Conservation (phyloP, 2,888 invertebrate genomes). For the Stenotaenia linearis region DNA sequence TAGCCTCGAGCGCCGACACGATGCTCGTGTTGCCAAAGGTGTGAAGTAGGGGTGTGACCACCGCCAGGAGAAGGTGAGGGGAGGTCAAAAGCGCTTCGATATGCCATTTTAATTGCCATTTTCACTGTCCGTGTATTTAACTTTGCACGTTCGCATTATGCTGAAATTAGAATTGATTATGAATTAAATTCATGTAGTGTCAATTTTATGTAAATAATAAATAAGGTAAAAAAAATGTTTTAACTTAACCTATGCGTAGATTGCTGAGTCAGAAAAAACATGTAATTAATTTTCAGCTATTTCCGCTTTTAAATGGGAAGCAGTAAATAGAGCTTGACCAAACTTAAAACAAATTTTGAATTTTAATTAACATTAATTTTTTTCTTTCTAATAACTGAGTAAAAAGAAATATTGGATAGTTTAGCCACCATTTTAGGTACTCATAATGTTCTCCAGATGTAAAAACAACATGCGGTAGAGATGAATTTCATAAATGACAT, state of each 20-base stretch:
- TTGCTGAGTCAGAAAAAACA: conserved; percentile 1
- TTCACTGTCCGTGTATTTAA: neutral
- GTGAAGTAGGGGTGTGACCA: conserved; percentile 19
- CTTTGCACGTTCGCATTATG: neutral
- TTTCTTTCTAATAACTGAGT: neutral
- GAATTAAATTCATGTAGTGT: neutral
- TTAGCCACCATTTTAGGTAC: neutral
- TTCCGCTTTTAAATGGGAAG: neutral
- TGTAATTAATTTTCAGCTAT: neutral
- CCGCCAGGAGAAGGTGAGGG: conserved; percentile 16
- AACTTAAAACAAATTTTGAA: neutral
- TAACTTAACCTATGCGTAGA: neutral
- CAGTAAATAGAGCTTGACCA: neutral
- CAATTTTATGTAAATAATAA: neutral
- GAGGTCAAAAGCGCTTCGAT: conserved; percentile 2
- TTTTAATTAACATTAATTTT: neutral
- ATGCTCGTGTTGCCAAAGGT: conserved; percentile 26
- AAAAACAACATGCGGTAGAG: neutral
- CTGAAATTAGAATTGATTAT: neutral
- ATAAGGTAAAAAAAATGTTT: neutral
- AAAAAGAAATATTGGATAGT: no score
- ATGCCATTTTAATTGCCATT: conserved; percentile 21
- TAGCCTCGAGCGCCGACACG: conserved; percentile 17
- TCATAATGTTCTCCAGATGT: neutral
- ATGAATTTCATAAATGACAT: neutral